phyloP scores from a whole-genome alignment of 2,797 vertebrate genomes.

The Serranus cabrilla region DNA sequence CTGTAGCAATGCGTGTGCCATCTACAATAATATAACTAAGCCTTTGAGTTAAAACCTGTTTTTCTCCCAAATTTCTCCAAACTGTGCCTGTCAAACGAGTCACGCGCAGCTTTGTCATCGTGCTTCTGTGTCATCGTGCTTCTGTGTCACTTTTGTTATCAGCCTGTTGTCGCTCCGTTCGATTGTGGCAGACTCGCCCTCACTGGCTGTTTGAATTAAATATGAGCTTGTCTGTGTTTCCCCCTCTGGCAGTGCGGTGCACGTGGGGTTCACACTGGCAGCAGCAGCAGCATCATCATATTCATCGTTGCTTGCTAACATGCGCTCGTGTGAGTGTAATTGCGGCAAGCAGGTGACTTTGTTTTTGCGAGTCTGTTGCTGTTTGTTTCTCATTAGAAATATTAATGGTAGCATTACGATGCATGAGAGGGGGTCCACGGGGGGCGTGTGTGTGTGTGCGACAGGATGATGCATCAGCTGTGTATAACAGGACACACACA shows the following conservation, averaged over 20 bases:
- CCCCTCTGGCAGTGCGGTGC: conserved; percentile 49
- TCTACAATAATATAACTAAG: not conserved
- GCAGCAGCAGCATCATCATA: not conserved
- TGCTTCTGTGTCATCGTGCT: conserved; percentile 11
- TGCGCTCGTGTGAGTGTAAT: not conserved
- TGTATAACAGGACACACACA: conserved; percentile 59
- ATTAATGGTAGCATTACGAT: conserved; percentile 55
- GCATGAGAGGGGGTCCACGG: conserved; percentile 11
- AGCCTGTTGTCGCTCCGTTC: conserved; percentile 46
- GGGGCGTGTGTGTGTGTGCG: conserved; percentile 39
- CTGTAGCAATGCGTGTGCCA: not conserved
- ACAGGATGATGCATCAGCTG: conserved; percentile 77
- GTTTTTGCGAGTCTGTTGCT: not conserved
- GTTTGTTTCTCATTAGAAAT: conserved; percentile 48
- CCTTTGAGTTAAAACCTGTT: not conserved
- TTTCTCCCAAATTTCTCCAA: not conserved
- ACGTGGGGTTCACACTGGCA: conserved; percentile 28
- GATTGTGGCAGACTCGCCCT: conserved; percentile 37
- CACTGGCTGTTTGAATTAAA: conserved; percentile 74
- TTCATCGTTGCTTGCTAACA: not conserved
- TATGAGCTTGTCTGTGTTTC: conserved; percentile 68
- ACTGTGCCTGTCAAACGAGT: not conserved
- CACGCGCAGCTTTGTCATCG: conserved; percentile 13
- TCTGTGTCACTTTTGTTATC: conserved; percentile 26
- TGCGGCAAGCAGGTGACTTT: conserved; percentile 6